Evolutionary conservation across 2,113 vertebrate genomes (phyloP).

Genomic region (Alouatta palliata): DNA sequence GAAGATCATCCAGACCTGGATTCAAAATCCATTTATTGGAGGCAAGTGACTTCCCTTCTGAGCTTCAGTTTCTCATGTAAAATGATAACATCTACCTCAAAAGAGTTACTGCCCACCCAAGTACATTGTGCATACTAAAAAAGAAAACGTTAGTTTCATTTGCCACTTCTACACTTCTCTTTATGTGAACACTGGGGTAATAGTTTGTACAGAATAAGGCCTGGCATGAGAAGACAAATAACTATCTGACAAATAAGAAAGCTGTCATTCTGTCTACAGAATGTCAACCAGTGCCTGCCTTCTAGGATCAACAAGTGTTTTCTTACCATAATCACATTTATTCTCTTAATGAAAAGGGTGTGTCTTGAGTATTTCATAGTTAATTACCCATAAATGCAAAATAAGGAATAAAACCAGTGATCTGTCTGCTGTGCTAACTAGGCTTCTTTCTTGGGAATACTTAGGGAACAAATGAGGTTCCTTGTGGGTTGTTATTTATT

Average conservation of each 20-base stretch:
- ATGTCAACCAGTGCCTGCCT: background rate
- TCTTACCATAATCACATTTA: background rate
- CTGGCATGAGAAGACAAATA: background rate
- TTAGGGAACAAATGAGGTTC: background rate
- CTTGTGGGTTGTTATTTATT: constrained; percentile 7
- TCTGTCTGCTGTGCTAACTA: background rate
- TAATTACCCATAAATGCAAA: constrained; percentile 13
- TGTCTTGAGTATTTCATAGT: constrained; percentile 40
- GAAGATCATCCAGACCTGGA: background rate
- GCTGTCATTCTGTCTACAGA: background rate
- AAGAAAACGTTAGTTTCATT: background rate
- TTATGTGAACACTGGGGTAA: background rate
- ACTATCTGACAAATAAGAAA: background rate
- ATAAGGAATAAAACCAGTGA: background rate
- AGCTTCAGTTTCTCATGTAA: background rate
- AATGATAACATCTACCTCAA: background rate
- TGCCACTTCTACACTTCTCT: background rate
- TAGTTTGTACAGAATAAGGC: background rate
- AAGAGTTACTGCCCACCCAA: background rate
- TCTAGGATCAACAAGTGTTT: background rate
- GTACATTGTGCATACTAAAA: background rate
- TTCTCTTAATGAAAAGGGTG: background rate
- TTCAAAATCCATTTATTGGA: constrained; percentile 18
- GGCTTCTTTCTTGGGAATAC: background rate
- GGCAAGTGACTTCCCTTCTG: background rate